phyloP scores from a whole-genome alignment of 2,797 vertebrate genomes.

The Scolopax bukidnonensis region DNA sequence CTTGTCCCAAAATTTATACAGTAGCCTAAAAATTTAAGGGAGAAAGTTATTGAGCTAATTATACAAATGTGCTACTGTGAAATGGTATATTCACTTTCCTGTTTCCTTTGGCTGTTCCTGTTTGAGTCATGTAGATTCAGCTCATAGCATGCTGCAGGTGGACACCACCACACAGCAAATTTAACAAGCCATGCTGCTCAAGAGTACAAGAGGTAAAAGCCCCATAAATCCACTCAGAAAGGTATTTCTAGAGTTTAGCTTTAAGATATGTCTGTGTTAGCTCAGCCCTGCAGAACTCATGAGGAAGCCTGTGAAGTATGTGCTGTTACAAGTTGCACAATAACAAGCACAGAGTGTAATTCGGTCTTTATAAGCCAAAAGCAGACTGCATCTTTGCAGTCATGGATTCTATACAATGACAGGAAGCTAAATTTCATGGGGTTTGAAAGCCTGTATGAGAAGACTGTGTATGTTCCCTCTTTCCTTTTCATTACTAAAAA shows the following conservation, averaged over 20 bases:
- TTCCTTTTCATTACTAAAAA: background rate
- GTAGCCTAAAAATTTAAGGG: background rate
- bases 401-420: background rate
- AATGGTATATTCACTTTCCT: background rate
- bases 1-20: background rate
- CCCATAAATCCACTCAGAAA: background rate
- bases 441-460: background rate
- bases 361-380: background rate
- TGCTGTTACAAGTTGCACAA: background rate
- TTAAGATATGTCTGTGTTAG: background rate
- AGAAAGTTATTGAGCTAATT: background rate
- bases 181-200: background rate
- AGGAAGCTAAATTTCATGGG: background rate
- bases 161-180: background rate
- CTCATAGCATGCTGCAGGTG: background rate
- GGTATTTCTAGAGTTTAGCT: background rate
- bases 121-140: background rate
- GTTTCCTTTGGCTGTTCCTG: fast-evolving
- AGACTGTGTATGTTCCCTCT: background rate
- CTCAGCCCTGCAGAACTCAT: background rate
- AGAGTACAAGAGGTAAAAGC: background rate
- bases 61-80: background rate
- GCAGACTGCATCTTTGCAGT: background rate
- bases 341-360: background rate
- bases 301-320: background rate